These are phyloP conservation scores for Girardinus metallicus DNA, from an alignment of 2,797 vertebrate genomes.

Conservation along the genomic window DNA sequence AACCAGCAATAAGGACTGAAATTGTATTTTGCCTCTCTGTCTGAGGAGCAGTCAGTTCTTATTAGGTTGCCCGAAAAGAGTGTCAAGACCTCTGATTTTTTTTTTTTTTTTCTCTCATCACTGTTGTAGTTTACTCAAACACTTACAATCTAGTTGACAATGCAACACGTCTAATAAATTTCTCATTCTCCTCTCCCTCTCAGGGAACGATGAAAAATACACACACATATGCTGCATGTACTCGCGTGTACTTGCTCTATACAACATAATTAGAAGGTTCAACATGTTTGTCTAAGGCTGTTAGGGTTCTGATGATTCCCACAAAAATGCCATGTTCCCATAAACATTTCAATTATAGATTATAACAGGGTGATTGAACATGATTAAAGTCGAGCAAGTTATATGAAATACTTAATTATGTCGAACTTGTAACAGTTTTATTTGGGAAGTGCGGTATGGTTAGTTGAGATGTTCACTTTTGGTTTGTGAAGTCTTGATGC, in stretches of 20 bases:
- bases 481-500: conserved; percentile 71
- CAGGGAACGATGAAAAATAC: conserved; percentile 56
- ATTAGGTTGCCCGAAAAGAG: conserved; percentile 40
- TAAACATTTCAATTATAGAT: conserved; percentile 84
- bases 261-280: conserved; percentile 81
- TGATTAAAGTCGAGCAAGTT: conserved; percentile 80
- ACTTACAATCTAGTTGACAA: conserved; percentile 51
- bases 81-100: conserved; percentile 30
- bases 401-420: conserved; percentile 83
- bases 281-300: conserved; percentile 76
- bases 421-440: conserved; percentile 78
- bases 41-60: conserved; percentile 40
- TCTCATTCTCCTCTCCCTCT: conserved; percentile 53
- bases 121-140: conserved; percentile 40
- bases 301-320: conserved; percentile 75
- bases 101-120: background rate
- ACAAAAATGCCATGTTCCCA: conserved; percentile 80
- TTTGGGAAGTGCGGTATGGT: conserved; percentile 76
- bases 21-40: conserved; percentile 50
- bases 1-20: conserved; percentile 36
- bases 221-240: conserved; percentile 62
- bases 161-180: conserved; percentile 55
- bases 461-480: conserved; percentile 62
- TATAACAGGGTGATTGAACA: conserved; percentile 82
- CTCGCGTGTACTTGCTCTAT: conserved; percentile 65